Percentiles rank a stretch among this genome's conserved stretches.
phyloP scores from a whole-genome alignment of 2,797 vertebrate species.

The Gobionotothen gibberifrons region DNA sequence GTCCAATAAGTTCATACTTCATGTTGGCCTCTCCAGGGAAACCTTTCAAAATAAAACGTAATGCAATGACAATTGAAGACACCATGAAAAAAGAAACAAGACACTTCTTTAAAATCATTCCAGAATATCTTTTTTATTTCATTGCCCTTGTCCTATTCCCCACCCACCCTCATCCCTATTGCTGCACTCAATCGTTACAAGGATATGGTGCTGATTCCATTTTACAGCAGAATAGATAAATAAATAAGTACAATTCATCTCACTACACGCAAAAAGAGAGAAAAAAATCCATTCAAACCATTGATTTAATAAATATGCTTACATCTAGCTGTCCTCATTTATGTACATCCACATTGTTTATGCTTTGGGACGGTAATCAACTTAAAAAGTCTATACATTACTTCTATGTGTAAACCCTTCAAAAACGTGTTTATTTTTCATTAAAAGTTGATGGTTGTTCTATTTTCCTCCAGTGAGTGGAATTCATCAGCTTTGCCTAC shows the following conservation, averaged over 20 bases:
- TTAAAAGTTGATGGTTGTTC: slow-evolving; percentile 66
- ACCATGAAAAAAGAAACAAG: slow-evolving; percentile 26
- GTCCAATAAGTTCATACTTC: background rate
- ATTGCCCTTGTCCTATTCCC: slow-evolving; percentile 54
- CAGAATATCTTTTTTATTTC: slow-evolving; percentile 82
- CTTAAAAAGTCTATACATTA: slow-evolving; percentile 77
- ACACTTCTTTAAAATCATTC: slow-evolving; percentile 80
- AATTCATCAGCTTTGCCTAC: slow-evolving; percentile 60
- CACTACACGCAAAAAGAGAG: slow-evolving; percentile 80
- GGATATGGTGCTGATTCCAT: slow-evolving; percentile 82
- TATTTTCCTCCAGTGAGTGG: slow-evolving; percentile 57
- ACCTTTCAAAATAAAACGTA: background rate
- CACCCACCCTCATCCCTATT: slow-evolving; percentile 62
- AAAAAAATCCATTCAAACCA: slow-evolving; percentile 79
- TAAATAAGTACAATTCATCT: slow-evolving; percentile 84
- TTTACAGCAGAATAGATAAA: slow-evolving; percentile 83
- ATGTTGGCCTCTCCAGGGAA: background rate
- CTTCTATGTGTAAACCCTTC: slow-evolving; percentile 69
- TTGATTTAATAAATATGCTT: slow-evolving; percentile 83
- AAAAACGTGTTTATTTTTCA: slow-evolving; percentile 35
- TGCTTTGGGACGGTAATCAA: slow-evolving; percentile 80
- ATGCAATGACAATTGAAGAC: background rate
- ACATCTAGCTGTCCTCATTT: slow-evolving; percentile 81
- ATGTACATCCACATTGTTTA: slow-evolving; percentile 83
- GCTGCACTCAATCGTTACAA: slow-evolving; percentile 79